Conservation (phyloP, 2,888 invertebrate species). For the Crocallis elinguaria region DNA sequence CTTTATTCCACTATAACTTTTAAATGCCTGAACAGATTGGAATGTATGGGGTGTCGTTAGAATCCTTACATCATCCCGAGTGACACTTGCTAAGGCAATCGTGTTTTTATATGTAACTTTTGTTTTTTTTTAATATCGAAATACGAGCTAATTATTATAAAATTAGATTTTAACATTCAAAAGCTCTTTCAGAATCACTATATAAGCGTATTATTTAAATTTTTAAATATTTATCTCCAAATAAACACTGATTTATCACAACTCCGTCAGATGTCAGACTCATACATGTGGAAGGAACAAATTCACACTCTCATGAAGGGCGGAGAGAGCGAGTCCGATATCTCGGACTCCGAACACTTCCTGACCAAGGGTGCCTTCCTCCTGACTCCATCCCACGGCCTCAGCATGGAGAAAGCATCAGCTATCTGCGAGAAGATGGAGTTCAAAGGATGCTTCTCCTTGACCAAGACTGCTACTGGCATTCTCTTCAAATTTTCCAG, state of each 20-base stretch:
- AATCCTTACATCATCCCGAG: no score
- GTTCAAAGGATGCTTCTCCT: slow-evolving; percentile 93
- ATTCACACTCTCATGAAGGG: slow-evolving; percentile 86
- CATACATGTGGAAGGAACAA: slow-evolving; percentile 83
- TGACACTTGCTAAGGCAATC: no score
- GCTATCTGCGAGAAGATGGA: slow-evolving; percentile 95
- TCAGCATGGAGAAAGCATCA: slow-evolving; percentile 94
- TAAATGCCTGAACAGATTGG: no score
- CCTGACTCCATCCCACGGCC: slow-evolving; percentile 93
- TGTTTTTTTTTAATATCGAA: no score
- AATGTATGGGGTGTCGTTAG: no score
- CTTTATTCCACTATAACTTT: no score
- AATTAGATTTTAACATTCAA: background rate
- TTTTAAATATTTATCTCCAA: background rate
- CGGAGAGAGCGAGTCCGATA: slow-evolving; percentile 92
- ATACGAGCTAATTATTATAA: background rate
- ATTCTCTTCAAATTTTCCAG: slow-evolving; percentile 95
- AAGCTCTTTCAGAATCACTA: slow-evolving; percentile 3
- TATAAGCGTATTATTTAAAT: background rate
- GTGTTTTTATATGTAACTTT: no score
- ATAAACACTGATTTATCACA: slow-evolving; percentile 6
- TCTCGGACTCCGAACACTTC: slow-evolving; percentile 90
- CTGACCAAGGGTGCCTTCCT: slow-evolving; percentile 93
- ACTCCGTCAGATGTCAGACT: slow-evolving; percentile 74
- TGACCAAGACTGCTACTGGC: slow-evolving; percentile 95